Evolutionary conservation across 2,113 vertebrate species (phyloP).

Genomic region (Ptychochromis oligacanthus): DNA sequence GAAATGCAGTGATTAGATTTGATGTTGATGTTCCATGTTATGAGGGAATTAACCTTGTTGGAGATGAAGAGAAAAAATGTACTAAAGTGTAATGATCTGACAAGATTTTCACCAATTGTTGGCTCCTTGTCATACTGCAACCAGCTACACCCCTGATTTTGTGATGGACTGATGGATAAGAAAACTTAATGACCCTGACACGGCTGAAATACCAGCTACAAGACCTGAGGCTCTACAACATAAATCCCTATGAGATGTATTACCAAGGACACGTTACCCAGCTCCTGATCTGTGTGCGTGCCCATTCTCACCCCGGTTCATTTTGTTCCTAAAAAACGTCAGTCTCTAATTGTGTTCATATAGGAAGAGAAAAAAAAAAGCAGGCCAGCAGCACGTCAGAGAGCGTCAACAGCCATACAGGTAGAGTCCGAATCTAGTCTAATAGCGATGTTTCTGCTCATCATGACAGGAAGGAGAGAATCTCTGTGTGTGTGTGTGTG

Average conservation of each 20-base stretch:
- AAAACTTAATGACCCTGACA: neutral
- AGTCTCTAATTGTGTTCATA: conserved; percentile 42
- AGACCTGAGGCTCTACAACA: neutral
- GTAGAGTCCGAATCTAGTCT: conserved; percentile 53
- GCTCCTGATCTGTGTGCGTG: neutral
- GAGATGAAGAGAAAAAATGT: neutral
- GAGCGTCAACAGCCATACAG: conserved; percentile 46
- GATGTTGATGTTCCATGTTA: neutral
- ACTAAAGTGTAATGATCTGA: neutral
- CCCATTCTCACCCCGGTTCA: conserved; percentile 3
- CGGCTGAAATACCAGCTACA: neutral
- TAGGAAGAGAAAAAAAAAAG: neutral
- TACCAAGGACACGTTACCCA: neutral
- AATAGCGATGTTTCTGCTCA: conserved; percentile 44
- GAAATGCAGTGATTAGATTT: neutral
- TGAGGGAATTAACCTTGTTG: neutral
- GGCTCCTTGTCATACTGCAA: neutral
- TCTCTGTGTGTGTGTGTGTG: neutral
- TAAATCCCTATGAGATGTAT: neutral
- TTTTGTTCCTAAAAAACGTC: conserved; percentile 21
- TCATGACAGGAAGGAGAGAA: conserved; percentile 12
- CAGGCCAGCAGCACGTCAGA: neutral
- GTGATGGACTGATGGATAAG: neutral
- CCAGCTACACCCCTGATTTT: neutral
- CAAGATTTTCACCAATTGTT: neutral